Evolutionary conservation across 2,113 vertebrate genomes (phyloP), one percentile per base, ranked within the genome.

Genomic region (Gorilla gorilla): DNA sequence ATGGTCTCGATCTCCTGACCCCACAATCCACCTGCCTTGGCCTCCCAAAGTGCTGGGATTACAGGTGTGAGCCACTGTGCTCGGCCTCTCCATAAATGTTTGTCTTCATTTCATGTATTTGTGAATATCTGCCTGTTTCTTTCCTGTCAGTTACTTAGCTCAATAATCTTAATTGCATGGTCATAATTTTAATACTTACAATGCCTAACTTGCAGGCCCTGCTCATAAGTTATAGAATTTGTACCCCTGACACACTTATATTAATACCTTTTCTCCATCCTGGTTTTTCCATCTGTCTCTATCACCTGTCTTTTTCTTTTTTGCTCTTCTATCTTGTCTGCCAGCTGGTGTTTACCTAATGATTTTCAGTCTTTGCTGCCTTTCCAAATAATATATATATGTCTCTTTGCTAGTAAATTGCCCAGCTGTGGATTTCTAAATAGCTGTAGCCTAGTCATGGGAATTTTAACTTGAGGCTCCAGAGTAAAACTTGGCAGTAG

Each of bases 261-360:
- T 95, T 93, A 94, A 83, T 89, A 45, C 25, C 12, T 93, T 97
- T 96, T 94, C 72, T 92, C 40, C 57, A 78, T 68, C 72, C 66
- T 85, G 35, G 1, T 90, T 85, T 94, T n/a, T 84, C 73, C 91
- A 93, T 95, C 81, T 90, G 85, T 94, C 81, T 96, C 59, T 6
- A 89, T 95, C 43, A 89, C 59, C 72, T 96, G 73, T 75, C 86
- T 95, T 96, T 92, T 40, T 78, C 82, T 40, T 75, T 40, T 52
- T 75, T 40, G 27, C 27, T 20, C n/a, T 48, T 79, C 43, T 91
- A 89, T 91, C 91, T 95, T n/a, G 7, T 94, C 89, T 94, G 72
- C 91, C 96, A 97, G 85, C 57, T 96, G 89, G 78, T 79, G 14
- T 96, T 94, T 96, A 75, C 73, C 81, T 89, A 96, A 97, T 55